phyloP scores from a whole-genome alignment of 2,797 vertebrate species.

The Syndactyla subalaris region DNA sequence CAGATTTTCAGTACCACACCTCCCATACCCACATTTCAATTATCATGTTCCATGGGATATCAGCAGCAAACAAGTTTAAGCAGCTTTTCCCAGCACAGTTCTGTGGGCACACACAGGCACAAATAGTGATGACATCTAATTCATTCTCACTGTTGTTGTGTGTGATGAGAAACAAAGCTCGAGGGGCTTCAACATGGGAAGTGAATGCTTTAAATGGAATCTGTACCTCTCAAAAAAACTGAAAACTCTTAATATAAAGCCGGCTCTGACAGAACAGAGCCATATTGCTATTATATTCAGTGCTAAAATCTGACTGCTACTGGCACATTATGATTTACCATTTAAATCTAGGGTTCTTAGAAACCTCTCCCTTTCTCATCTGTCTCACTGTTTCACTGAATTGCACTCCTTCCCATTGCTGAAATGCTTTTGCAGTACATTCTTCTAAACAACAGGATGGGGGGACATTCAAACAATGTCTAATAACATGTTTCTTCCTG shows the following conservation, averaged over 20 bases:
- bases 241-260: not conserved
- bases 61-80: constrained; percentile 7
- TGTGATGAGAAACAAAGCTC: not conserved
- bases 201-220: not conserved
- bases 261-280: not conserved
- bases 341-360: constrained; percentile 1
- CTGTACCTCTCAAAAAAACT: not conserved
- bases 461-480: not conserved
- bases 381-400: not conserved
- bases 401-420: not conserved
- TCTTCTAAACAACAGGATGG: not conserved
- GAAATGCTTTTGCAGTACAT: not conserved
- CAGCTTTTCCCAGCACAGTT: constrained; percentile 2
- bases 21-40: not conserved
- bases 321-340: constrained; percentile 5
- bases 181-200: not conserved
- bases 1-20: not conserved
- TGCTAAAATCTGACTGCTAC: constrained; percentile 22
- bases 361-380: constrained; percentile 21
- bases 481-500: not conserved
- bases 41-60: not conserved
- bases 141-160: not conserved
- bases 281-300: constrained; percentile 46
- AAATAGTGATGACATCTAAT: not conserved
- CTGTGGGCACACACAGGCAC: not conserved